A percentile compares a stretch with the other conserved stretches of the same genome.
These are phyloP conservation scores for Epizoanthus stellaris DNA, from an alignment of 92 coral and sea anemone genomes.

Conservation along the genomic window DNA sequence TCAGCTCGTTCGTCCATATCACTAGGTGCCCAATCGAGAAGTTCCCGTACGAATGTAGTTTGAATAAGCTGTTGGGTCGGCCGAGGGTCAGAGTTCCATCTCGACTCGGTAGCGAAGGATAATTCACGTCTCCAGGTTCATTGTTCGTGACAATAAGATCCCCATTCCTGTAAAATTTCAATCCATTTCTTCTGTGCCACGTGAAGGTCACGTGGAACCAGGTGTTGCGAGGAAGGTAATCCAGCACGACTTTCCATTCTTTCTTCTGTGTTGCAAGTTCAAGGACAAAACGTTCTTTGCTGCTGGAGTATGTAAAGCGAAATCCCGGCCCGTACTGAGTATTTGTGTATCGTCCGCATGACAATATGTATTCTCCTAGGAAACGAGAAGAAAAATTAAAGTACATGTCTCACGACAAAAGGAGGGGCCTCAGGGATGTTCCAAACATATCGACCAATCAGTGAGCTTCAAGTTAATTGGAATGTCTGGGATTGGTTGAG, in stretches of 20 bases:
- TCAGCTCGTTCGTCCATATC: slow-evolving; percentile 76
- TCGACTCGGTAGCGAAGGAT: background rate
- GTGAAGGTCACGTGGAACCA: slow-evolving; percentile 92
- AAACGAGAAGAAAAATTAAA: background rate
- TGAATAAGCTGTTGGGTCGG: slow-evolving; percentile 60
- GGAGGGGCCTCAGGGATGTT: too few relatives aligned
- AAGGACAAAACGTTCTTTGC: slow-evolving; percentile 58
- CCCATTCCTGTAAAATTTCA: slow-evolving; percentile 87
- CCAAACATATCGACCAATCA: too few relatives aligned
- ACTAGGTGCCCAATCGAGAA: slow-evolving; percentile 89
- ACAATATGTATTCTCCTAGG: slow-evolving; percentile 82
- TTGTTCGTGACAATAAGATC: slow-evolving; percentile 54
- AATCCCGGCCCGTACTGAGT: slow-evolving; percentile 85
- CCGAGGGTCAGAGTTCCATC: slow-evolving; percentile 69
- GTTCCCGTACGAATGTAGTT: slow-evolving; percentile 52
- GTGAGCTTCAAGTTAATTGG: too few relatives aligned
- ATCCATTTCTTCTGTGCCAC: slow-evolving; percentile 77
- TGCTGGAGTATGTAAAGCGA: slow-evolving; percentile 59
- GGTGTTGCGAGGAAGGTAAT: slow-evolving; percentile 62
- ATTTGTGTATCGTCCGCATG: slow-evolving; percentile 76
- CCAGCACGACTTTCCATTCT: slow-evolving; percentile 75
- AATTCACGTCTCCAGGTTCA: slow-evolving; percentile 34
- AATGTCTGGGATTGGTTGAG: too few relatives aligned
- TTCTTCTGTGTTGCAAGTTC: slow-evolving; percentile 76
- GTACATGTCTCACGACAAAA: background rate